A percentile compares a stretch with the other conserved stretches of the same genome.
These are phyloP conservation scores for Pollenia griseotomentosa DNA, from an alignment of 2,888 invertebrate genomes.

Conservation along the genomic window DNA sequence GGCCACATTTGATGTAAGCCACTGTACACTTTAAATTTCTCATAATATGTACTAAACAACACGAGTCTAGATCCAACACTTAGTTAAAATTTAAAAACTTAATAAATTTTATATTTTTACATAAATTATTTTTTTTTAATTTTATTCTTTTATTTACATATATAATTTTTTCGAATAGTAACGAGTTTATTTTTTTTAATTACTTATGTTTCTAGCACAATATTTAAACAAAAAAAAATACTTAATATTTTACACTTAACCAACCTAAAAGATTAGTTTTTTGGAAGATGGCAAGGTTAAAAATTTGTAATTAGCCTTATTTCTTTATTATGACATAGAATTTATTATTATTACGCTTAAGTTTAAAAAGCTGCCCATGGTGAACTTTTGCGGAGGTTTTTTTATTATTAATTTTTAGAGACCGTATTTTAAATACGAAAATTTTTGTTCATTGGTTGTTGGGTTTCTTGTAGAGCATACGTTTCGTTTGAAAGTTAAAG, in stretches of 20 bases:
- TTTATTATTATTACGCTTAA: conserved; percentile 1
- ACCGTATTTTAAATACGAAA: not conserved
- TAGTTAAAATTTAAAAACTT: too few relatives aligned
- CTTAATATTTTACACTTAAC: not conserved
- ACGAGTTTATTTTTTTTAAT: too few relatives aligned
- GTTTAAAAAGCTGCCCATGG: not conserved
- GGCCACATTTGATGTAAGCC: too few relatives aligned
- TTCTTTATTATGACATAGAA: conserved; percentile 1
- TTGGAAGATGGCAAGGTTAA: not conserved
- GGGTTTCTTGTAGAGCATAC: conserved; percentile 39
- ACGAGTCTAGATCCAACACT: too few relatives aligned
- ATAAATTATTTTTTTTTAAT: too few relatives aligned
- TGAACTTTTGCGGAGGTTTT: not conserved
- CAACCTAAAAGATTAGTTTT: conserved; percentile 36
- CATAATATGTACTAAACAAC: too few relatives aligned
- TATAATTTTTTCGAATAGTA: too few relatives aligned
- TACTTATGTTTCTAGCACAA: too few relatives aligned
- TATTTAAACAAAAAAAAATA: not conserved
- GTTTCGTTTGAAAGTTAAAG: conserved; percentile 62
- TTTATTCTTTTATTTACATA: too few relatives aligned
- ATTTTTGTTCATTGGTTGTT: not conserved
- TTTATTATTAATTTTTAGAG: conserved; percentile 9
- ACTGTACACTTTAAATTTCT: too few relatives aligned
- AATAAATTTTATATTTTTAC: too few relatives aligned
- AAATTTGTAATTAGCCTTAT: not conserved